Conservation (phyloP, 2,888 invertebrate species). For the Conistra vaccinii region DNA sequence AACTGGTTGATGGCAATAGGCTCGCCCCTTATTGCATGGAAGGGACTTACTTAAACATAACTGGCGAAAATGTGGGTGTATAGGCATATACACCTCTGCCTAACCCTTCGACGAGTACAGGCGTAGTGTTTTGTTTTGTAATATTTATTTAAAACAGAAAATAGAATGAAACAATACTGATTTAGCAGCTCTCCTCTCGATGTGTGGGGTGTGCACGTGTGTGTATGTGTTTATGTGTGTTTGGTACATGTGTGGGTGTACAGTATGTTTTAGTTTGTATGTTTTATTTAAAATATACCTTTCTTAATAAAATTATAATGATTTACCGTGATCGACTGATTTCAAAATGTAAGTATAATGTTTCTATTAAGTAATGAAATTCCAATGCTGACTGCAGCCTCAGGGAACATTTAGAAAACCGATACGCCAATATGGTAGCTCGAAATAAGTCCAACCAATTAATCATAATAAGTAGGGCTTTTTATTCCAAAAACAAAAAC, state of each 20-base stretch:
- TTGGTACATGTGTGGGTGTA: too few species aligned
- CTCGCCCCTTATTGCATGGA: background rate
- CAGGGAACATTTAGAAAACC: background rate
- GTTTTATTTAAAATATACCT: slow-evolving; percentile 4
- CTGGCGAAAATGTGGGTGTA: too few species aligned
- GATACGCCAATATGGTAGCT: background rate
- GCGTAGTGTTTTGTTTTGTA: background rate
- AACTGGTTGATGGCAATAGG: background rate
- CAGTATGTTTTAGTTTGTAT: too few species aligned
- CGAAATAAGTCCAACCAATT: background rate
- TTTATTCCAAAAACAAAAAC: background rate
- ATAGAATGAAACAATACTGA: background rate
- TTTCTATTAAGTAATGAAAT: slow-evolving; percentile 26
- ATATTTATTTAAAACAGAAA: background rate
- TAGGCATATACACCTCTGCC: background rate
- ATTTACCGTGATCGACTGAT: slow-evolving; percentile 29
- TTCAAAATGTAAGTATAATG: slow-evolving; percentile 1
- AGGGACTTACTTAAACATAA: background rate
- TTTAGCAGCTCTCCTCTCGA: background rate
- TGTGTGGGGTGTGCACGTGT: background rate
- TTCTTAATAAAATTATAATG: slow-evolving; percentile 14
- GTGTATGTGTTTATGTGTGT: background rate
- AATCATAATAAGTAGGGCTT: background rate
- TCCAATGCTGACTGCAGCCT: background rate
- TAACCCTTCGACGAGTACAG: background rate